Conservation (phyloP, 2,113 vertebrate genomes). For the Phoxinus phoxinus region DNA sequence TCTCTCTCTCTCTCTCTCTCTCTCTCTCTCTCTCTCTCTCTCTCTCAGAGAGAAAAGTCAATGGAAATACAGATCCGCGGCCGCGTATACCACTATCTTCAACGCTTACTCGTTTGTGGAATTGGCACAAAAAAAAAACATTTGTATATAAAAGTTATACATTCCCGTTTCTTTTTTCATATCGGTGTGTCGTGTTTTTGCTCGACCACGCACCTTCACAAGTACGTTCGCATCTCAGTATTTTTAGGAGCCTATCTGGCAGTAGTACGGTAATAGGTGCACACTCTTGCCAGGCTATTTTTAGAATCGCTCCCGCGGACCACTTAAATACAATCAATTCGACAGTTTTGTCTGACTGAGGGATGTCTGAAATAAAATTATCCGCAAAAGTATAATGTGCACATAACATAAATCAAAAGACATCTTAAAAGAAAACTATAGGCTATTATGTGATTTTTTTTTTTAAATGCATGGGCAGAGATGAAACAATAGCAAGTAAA, state of each 20-base stretch:
- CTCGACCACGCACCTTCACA: conserved; percentile 28
- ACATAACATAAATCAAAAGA: background rate
- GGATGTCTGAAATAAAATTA: background rate
- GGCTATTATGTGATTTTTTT: too few relatives aligned
- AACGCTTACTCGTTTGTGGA: conserved; percentile 60
- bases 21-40: conserved; percentile 41
- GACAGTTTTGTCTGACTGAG: conserved; percentile 32
- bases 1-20: conserved; percentile 39
- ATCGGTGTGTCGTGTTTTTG: conserved; percentile 20
- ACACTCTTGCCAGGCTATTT: conserved; percentile 50
- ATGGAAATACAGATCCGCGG: conserved; percentile 64
- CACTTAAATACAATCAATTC: conserved; percentile 46
- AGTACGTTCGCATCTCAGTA: background rate
- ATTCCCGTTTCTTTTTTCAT: conserved; percentile 1
- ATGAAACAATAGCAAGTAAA: background rate
- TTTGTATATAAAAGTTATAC: background rate
- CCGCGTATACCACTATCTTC: background rate
- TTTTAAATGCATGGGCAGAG: too few relatives aligned
- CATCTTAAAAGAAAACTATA: background rate
- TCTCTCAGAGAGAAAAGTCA: conserved; percentile 57
- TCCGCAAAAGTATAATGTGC: background rate
- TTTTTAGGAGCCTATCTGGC: conserved; percentile 34
- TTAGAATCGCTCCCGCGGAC: conserved; percentile 36
- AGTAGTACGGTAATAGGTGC: background rate
- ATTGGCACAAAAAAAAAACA: conserved; percentile 20